Percentiles rank a stretch among this genome's conserved stretches.
These are phyloP conservation scores for Tribolium madens DNA, from an alignment of 1,140 invertebrate genomes.

Conservation along the genomic window DNA sequence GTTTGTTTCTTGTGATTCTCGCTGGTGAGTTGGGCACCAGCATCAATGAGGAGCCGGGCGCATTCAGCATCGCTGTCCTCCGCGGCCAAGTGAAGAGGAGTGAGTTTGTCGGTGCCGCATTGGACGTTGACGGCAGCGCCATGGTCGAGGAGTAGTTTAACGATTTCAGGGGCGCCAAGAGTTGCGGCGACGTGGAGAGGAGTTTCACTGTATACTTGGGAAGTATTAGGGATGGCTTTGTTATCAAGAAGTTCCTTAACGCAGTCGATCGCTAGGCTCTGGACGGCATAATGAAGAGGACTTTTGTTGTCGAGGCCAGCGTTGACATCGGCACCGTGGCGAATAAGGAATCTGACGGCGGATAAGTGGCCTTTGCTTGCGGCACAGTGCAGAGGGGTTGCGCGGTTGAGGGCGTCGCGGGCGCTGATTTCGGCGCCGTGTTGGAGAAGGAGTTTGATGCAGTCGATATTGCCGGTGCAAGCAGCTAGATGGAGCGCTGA, in stretches of 20 bases:
- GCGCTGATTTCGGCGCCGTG: constrained; percentile 74
- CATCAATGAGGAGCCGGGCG: constrained; percentile 76
- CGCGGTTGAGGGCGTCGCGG: constrained; percentile 76
- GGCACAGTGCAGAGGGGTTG: constrained; percentile 82
- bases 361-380: constrained; percentile 74
- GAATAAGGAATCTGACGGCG: constrained; percentile 73
- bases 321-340: constrained; percentile 78
- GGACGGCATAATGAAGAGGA: constrained; percentile 81
- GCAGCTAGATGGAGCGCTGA: constrained; percentile 84
- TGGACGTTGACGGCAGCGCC: constrained; percentile 83
- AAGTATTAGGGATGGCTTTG: constrained; percentile 81
- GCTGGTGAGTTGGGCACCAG: constrained; percentile 76
- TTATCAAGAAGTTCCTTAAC: constrained; percentile 75
- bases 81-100: constrained; percentile 84
- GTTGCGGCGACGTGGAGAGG: constrained; percentile 85
- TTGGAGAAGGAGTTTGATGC: constrained; percentile 74
- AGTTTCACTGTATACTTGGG: constrained; percentile 86
- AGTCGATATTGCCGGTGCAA: constrained; percentile 73
- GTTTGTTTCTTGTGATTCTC: constrained; percentile 81
- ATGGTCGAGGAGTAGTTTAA: constrained; percentile 76
- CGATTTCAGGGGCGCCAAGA: constrained; percentile 75
- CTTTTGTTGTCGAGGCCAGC: constrained; percentile 74
- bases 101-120: constrained; percentile 75
- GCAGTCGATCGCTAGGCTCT: constrained; percentile 76
- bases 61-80: constrained; percentile 84